Evolutionary conservation across 64 coral and sea anemone species (phyloP), one percentile per base, ranked within the genome.

Genomic region (Acropora yongei): DNA sequence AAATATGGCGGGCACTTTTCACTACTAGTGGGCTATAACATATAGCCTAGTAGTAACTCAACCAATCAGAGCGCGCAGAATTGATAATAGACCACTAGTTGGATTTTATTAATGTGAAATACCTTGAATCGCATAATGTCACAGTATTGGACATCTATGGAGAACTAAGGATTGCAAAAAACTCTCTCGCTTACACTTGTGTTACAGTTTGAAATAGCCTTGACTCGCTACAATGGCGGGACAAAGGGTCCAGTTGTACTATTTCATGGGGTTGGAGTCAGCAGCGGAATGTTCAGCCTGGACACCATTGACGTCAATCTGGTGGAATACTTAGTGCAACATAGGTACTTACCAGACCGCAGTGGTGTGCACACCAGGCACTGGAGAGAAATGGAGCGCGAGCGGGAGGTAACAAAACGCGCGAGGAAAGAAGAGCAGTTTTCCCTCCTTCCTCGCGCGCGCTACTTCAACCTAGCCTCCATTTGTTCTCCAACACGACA

Each of bases 271-370:
- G 57, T 39, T 14, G 75, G 90, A 50, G 82, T 92, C 16, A 92
- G 74, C 71, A 92, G 90, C 50, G 90, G 75, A 66, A 92, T 92
- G 7, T 92, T 78, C 12, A 66, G 71, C 57, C 60, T 92, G 50
- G 90, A 92, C 60, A 92, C 80, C 8, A 92, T 92, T 78, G 58
- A 86, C 72, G 79, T 74, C 8, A 92, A 92, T 55, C 73, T 92
- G 1, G 44, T 92, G 82, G 90, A 92, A 86, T 92, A 49, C 46
- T 44, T 92, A 2, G 80, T 78, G 50, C 49, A 86, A 3, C 83
- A 86, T 75, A 78, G 71, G 87, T 77, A 89, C 51, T 19, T 71
- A 71, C 4, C 68, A 5, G 68, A 71, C 3, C 9, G 61, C 17
- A 1, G 68, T 39, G 68, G 10, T 13, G 11, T 71, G 19, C 17